Evolutionary conservation across 2,797 vertebrate species (phyloP).

Genomic region (Tiaroga cobitis): DNA sequence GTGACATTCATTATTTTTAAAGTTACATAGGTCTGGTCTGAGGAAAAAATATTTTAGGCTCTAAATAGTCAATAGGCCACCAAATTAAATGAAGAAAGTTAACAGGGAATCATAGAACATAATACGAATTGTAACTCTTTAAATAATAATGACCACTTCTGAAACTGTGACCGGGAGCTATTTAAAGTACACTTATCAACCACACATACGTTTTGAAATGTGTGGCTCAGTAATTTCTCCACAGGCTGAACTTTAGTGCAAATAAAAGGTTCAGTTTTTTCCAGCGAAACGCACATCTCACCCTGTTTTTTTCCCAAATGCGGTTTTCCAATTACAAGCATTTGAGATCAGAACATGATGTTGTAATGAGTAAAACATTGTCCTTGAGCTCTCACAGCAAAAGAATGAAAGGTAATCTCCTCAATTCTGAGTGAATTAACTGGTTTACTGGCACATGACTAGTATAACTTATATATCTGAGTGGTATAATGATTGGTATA

Average conservation of each 20-base stretch:
- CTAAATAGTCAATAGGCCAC: neutral
- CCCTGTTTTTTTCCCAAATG: constrained; percentile 66
- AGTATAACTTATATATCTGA: constrained; percentile 26
- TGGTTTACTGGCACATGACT: constrained; percentile 92
- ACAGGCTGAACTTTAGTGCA: constrained; percentile 56
- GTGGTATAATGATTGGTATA: neutral
- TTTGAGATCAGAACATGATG: constrained; percentile 61
- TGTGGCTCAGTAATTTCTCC: constrained; percentile 72
- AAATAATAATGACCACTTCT: constrained; percentile 49
- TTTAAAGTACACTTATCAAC: constrained; percentile 67
- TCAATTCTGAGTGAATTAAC: constrained; percentile 58
- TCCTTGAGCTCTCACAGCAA: constrained; percentile 61
- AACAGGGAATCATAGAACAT: neutral
- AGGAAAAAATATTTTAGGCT: neutral
- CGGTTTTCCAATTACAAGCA: constrained; percentile 63
- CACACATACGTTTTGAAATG: constrained; percentile 68
- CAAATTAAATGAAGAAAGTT: constrained; percentile 54
- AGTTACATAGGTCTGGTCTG: neutral
- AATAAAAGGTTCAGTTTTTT: constrained; percentile 60
- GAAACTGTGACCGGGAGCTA: constrained; percentile 69
- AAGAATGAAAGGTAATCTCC: constrained; percentile 70
- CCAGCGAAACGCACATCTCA: constrained; percentile 38
- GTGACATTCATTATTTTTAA: neutral
- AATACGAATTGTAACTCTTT: constrained; percentile 35
- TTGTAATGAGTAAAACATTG: constrained; percentile 67